These are phyloP conservation scores for Hipposideros larvatus DNA, from an alignment of 2,797 vertebrate genomes.

Conservation along the genomic window DNA sequence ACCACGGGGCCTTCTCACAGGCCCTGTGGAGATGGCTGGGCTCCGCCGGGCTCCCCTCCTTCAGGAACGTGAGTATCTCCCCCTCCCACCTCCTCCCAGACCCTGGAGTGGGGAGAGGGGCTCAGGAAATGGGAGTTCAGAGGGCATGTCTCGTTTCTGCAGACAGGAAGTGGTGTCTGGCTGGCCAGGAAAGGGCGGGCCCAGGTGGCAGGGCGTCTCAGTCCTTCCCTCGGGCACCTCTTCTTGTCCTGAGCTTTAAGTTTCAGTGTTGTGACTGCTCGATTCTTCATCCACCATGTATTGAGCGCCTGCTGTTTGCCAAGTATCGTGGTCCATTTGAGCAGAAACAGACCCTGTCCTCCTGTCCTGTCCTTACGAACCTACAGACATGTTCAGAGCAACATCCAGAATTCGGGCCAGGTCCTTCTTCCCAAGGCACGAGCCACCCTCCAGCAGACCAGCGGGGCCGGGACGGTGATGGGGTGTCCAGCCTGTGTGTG, in stretches of 20 bases:
- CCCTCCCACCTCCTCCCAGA: not conserved
- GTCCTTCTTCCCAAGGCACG: not conserved
- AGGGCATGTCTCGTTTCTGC: not conserved
- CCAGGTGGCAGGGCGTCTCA: not conserved
- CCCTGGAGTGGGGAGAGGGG: not conserved
- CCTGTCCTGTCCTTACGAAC: not conserved
- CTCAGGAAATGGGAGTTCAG: not conserved
- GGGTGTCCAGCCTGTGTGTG: not conserved
- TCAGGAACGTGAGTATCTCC: slow-evolving; percentile 82
- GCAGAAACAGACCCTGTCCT: not conserved
- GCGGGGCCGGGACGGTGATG: rapidly evolving
- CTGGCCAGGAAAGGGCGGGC: not conserved
- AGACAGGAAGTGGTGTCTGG: slow-evolving; percentile 29
- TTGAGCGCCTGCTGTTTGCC: not conserved
- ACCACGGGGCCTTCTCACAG: slow-evolving; percentile 69
- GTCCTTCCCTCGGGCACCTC: not conserved
- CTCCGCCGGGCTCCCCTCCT: slow-evolving; percentile 13
- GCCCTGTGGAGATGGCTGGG: slow-evolving; percentile 76
- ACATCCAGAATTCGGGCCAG: not conserved
- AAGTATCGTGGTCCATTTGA: not conserved
- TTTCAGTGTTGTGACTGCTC: rapidly evolving
- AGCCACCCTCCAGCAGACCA: not conserved
- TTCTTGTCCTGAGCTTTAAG: not conserved
- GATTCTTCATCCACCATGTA: rapidly evolving
- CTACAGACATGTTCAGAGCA: not conserved